Conservation (phyloP, 2,113 vertebrate genomes). For the Thunnus maccoyii region DNA sequence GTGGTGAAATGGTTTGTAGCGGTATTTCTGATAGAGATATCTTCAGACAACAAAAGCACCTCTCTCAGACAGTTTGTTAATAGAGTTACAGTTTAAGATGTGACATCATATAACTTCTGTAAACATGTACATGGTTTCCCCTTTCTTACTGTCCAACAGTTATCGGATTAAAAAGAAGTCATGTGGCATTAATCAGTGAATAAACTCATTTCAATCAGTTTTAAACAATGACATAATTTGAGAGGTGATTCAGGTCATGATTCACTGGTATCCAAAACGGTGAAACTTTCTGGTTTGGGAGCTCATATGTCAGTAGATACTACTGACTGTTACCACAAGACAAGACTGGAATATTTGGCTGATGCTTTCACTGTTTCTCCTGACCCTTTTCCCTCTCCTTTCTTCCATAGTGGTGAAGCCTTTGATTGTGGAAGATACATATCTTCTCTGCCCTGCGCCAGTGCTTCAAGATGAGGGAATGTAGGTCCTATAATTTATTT, state of each 20-base stretch:
- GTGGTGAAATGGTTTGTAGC: constrained; percentile 23
- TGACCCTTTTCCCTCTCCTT: constrained; percentile 17
- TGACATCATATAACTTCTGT: constrained; percentile 17
- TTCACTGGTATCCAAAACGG: background rate
- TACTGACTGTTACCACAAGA: background rate
- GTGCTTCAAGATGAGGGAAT: constrained; percentile 94
- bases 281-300: background rate
- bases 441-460: constrained; percentile 95
- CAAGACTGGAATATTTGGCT: constrained; percentile 30
- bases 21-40: constrained; percentile 33
- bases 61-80: background rate
- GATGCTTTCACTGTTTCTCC: background rate
- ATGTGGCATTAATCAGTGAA: background rate
- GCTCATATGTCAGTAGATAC: constrained; percentile 4
- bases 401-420: constrained; percentile 92
- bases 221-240: constrained; percentile 8
- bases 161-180: constrained; percentile 6
- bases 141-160: constrained; percentile 1
- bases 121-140: background rate
- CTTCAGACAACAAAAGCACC: constrained; percentile 35
- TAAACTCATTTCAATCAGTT: constrained; percentile 6
- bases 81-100: constrained; percentile 3
- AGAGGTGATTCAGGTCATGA: background rate
- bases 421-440: constrained; percentile 94
- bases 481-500: constrained; percentile 83